phyloP scores from a whole-genome alignment of 2,888 invertebrate genomes.

The Helleia helle region DNA sequence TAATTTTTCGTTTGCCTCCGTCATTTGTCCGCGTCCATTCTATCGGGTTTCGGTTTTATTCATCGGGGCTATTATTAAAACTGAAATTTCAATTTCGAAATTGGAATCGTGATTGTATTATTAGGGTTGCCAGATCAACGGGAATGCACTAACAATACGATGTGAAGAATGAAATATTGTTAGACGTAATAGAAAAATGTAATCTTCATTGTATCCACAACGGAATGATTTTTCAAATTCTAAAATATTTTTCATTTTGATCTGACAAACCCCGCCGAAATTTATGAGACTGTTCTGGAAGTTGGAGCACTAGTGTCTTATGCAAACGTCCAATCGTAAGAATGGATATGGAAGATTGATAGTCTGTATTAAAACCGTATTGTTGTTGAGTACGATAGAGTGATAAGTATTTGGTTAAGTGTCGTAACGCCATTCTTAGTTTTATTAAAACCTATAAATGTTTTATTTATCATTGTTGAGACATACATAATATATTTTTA shows the following conservation, averaged over 20 bases:
- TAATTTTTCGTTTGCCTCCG: constrained; percentile 28
- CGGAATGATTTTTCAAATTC: not conserved
- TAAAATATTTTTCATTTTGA: constrained; percentile 8
- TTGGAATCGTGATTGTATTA: not conserved
- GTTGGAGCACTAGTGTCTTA: constrained; percentile 1
- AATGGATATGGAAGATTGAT: constrained; percentile 2
- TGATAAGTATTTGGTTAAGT: too few relatives aligned
- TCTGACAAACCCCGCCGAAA: constrained; percentile 2
- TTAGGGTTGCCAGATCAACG: not conserved
- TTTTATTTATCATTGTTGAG: too few relatives aligned
- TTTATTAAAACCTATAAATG: too few relatives aligned
- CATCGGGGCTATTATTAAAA: too few relatives aligned
- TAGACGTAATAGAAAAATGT: not conserved
- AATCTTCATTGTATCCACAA: not conserved
- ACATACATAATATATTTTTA: too few relatives aligned
- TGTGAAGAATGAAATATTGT: not conserved
- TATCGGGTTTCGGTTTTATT: not conserved
- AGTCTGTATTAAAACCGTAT: too few relatives aligned
- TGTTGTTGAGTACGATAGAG: too few relatives aligned
- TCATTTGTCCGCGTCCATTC: constrained; percentile 27
- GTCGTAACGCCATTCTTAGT: too few relatives aligned
- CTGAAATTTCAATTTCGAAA: not conserved
- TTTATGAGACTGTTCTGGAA: not conserved
- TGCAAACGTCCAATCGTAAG: not conserved
- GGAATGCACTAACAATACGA: not conserved